phyloP scores from a whole-genome alignment of 2,888 invertebrate genomes.

The Aporophyla lueneburgensis region DNA sequence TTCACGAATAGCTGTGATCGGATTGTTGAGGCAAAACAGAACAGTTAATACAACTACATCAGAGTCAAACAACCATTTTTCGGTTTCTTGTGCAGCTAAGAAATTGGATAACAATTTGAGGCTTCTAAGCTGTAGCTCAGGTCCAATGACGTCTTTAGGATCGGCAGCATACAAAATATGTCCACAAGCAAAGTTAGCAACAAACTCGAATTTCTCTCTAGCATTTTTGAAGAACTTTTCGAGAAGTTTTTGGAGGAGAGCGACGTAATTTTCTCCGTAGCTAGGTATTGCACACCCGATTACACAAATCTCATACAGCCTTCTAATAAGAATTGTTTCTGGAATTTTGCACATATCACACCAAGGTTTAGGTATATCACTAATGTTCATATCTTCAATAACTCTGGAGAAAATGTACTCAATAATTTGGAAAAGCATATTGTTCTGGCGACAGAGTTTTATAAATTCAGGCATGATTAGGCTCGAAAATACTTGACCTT shows the following conservation, averaged over 20 bases:
- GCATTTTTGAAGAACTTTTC: conserved; percentile 83
- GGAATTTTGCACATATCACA: conserved; percentile 84
- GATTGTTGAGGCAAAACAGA: conserved; percentile 90
- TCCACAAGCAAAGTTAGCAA: conserved; percentile 90
- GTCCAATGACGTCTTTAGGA: conserved; percentile 85
- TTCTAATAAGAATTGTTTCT: conserved; percentile 82
- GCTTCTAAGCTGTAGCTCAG: conserved; percentile 89
- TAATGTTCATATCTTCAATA: conserved; percentile 85
- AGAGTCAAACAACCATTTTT: conserved; percentile 83
- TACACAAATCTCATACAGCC: conserved; percentile 87
- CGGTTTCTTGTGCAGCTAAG: conserved; percentile 74
- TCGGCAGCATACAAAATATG: conserved; percentile 85
- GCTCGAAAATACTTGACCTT: conserved; percentile 75
- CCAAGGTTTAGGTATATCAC: conserved; percentile 82
- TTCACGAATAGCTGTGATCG: conserved; percentile 89
- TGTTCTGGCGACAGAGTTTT: conserved; percentile 80
- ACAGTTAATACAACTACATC: conserved; percentile 89
- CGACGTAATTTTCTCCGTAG: conserved; percentile 81
- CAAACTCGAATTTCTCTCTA: conserved; percentile 89
- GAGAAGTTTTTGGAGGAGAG: conserved; percentile 85
- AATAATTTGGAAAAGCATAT: conserved; percentile 90
- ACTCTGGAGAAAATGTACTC: conserved; percentile 89
- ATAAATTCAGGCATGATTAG: conserved; percentile 80
- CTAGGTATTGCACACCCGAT: conserved; percentile 85
- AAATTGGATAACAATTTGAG: conserved; percentile 84